Base-by-base conservation (phyloP, 2,797 vertebrate species). In the Anguilla anguilla region DNA sequence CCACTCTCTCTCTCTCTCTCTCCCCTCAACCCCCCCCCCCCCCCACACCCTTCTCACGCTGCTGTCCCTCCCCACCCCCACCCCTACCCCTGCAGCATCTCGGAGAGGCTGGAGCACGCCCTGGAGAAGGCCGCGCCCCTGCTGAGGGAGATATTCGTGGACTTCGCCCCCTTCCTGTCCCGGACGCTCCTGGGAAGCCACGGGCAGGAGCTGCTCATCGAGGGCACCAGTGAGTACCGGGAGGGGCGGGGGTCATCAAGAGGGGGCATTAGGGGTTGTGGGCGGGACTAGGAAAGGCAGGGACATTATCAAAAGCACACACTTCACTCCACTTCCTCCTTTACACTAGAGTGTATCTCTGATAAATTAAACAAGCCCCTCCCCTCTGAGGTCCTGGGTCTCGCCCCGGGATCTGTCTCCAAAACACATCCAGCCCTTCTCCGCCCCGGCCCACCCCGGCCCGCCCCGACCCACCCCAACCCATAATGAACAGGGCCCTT, bases 91-190 rank as follows among this genome's bases (percentile, higher is more conserved):
- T 69, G n/a, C 93, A 99, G 99, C 86, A 99, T 99, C 95, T 99
- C 98, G 3, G 98, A 99, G 90, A 97, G 98, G 81, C 95, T 99
- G 91, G 98, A 99, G 90, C 97, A 98, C 15, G 97, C 98, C 61
- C 93, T 99, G 92, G 98, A 99, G 95, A 99, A 98, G 91, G 96
- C 98, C 2, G 98, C 98, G 85, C 97, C 98, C 43, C 96, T 99
- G 86, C 94, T 99, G 84, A 96, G 99, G 89, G 99, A 99, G 94
- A 98, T 99, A 93, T 99, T 99, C 92, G 98, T 99, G 93, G 98
- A 99, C 94, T 99, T 99, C 92, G 98, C 98, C 83, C 98, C 98
- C 39, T 99, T 99, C 92, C 97, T 99, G 90, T 99, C 99, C 88
- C 97, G 98, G 35, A 99, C 99, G 22, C 96, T 99, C 91, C 96